Evolutionary conservation across 2,888 invertebrate species (phyloP), one percentile per base, ranked within the genome.

Genomic region (Acronicta leporina): DNA sequence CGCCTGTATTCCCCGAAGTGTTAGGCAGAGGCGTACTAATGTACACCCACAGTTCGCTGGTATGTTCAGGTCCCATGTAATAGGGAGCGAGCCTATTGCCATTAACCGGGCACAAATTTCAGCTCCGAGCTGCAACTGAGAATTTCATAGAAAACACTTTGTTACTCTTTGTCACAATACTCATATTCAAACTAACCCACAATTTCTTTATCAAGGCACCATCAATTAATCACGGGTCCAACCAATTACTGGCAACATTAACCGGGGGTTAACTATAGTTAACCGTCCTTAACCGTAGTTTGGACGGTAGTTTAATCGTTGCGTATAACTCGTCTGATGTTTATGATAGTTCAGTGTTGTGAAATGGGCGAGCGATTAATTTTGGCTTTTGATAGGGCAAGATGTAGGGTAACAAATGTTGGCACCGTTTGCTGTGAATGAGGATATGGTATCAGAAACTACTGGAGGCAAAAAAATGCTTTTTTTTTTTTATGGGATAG

Each of bases 151-250:
- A n/a, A n/a, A n/a, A n/a, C n/a, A 7, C 1, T 11, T 33, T 33
- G 10, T 33, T 3, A 33, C 7, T n/a, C 38, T 1, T 11, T 1
- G 11, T 38, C 60, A 43, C 30, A 41, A 40, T 45, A 16, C 41
- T 14, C 27, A 40, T 54, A 71, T 72, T 75, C 68, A 75, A 75
- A 64, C 60, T 59, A 50, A 76, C 65, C 63, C 66, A 59, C 66
- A 66, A 68, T 67, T 78, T 74, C 73, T 73, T 75, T 79, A 80
- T 75, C 70, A 67, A 58, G 57, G 43, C 55, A 60, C 62, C 64
- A 81, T 83, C 82, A 80, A 88, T 89, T 87, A 87, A 88, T 87
- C 88, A 86, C 77, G 52, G 68, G 74, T 55, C 76, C 52, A 64
- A 75, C 73, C 73, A 77, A 80, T 75, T 72, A 68, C 69, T 68